Percentiles rank a stretch among this genome's conserved stretches.
phyloP scores from a whole-genome alignment of 2,888 invertebrate genomes.

The Zootermopsis nevadensis region DNA sequence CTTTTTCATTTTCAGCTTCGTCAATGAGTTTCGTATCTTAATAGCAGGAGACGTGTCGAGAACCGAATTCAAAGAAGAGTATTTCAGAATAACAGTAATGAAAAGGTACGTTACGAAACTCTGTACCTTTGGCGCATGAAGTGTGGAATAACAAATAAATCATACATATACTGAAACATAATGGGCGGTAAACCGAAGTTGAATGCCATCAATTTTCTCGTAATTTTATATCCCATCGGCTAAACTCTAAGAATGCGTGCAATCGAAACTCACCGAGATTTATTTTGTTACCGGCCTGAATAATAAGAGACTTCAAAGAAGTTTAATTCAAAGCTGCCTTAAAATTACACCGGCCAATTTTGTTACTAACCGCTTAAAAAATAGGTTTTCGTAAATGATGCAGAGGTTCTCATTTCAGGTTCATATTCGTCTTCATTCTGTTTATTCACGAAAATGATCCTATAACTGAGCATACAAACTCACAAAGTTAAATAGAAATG shows the following conservation, averaged over 20 bases:
- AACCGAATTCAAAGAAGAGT: neutral
- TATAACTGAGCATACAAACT: too few species aligned
- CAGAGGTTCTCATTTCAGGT: neutral
- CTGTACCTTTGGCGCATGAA: neutral
- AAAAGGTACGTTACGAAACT: neutral
- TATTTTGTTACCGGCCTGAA: neutral
- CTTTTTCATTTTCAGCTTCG: too few species aligned
- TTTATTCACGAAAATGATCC: too few species aligned
- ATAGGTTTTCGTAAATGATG: neutral
- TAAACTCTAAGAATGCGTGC: neutral
- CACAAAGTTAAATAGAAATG: too few species aligned
- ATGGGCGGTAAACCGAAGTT: neutral
- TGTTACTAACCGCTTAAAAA: neutral
- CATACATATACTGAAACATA: neutral
- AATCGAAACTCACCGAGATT: neutral
- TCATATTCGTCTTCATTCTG: too few species aligned
- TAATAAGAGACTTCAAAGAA: neutral
- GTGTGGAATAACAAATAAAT: slow-evolving; percentile 13
- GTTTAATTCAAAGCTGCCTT: neutral
- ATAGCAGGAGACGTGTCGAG: too few species aligned
- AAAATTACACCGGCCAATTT: neutral
- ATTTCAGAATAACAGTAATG: neutral
- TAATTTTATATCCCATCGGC: neutral
- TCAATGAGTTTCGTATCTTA: too few species aligned
- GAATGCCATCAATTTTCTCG: neutral